Evolutionary conservation across 1,140 invertebrate genomes (phyloP), one percentile per base, ranked within the genome.

Genomic region (Drosophila suzukii): DNA sequence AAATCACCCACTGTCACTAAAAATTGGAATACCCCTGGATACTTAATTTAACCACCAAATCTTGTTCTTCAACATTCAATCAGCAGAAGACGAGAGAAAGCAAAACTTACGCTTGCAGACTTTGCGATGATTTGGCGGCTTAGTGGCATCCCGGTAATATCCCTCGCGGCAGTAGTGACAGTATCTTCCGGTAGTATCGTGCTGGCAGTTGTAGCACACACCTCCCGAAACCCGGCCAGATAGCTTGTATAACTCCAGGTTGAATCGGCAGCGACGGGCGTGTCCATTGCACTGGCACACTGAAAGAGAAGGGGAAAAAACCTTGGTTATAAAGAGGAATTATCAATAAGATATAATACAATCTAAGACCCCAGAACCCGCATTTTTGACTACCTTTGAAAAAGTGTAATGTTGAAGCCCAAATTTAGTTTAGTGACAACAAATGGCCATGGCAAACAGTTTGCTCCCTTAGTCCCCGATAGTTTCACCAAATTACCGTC

Each of bases 81-180:
- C 63, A 44, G 39, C 13, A 6, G 12, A 20, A 7, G 24, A 13
- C 6, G 6, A 4, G 39, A 15, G 30, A 15, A 20, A 50, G 49
- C 32, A 0, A 3, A 1, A 95, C 95, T 96, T 94, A 99, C 98
- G 96, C 96, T 97, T 97, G 93, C 98, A 99, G 39, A 97, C 97
- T 93, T 97, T 98, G 62, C 96, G 94, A 94, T 98, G 97, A 57
- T 96, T 97, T 74, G 98, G 97, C 78, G 96, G 95, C 93, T 96
- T 97, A 56, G 94, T 94, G 53, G 95, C 94, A 93, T 99, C 97
- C 59, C 97, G 94, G 93, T 97, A 98, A 93, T 95, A 99, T 39
- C 98, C 98, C 92, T 98, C 97, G 79, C 96, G 95, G 94, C 98
- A 99, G 93, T 98, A 98, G 93, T 98, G 96, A 93, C 97, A 98